Evolutionary conservation across 2,113 vertebrate genomes (phyloP), one percentile per base, ranked within the genome.

Genomic region (Myocastor coypus): DNA sequence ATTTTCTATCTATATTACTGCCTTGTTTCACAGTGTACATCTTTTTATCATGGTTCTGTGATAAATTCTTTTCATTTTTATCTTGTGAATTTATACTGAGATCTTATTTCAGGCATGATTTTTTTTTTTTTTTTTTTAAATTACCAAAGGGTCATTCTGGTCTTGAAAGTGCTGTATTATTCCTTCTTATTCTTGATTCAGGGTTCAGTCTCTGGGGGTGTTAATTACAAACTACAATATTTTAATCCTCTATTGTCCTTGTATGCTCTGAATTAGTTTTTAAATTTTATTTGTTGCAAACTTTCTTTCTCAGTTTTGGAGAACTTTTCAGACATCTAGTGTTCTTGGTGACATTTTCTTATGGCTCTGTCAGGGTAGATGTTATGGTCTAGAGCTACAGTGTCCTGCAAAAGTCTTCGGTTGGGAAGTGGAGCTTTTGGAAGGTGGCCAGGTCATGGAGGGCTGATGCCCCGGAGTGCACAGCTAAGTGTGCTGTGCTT

Each of bases 181-280:
- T 91, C 17, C 4, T 83, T 59, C 78, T 87, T 66, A 16, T 81
- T 89, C 46, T 85, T 46, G 14, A 30, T 89, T 94, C 46, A 92
- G 40, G 24, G 66, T 37, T 89, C 81, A 37, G 6, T 96, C 80
- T 81, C 42, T 32, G 10, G 13, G 6, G 55, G 64, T 92, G 22
- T 61, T 92, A 86, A 73, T 88, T 94, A 69, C 32, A 73, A 92
- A 22, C 61, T 73, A 20, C 75, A 87, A n/a, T 73, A 55, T 73
- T 97, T 92, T 69, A 89, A 73, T 92, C 42, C 6, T 77, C 0
- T 91, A 64, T 77, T 89, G 10, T 68, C 20, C 63, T 71, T 86
- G 40, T 68, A 59, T 77, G 8, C 19, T 94, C 52, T 52, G 26
- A 80, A 87, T 75, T 92, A 22, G 7, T 69, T 86, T 40, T 87